Conservation (phyloP, 2,888 invertebrate genomes). For the Drosophila greeni region DNA sequence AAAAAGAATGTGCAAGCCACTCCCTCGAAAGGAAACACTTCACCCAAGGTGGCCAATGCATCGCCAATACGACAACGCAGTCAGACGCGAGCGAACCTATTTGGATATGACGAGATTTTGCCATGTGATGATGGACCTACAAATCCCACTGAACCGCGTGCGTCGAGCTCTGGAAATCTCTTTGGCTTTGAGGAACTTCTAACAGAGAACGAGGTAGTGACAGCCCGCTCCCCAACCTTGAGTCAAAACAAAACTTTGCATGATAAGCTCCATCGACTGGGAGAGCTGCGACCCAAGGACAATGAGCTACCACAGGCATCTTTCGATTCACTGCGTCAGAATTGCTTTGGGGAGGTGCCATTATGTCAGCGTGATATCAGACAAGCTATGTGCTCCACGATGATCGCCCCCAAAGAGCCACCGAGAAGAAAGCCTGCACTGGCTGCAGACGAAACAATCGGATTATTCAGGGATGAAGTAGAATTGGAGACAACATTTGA, state of each 20-base stretch:
- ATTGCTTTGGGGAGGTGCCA: slow-evolving; percentile 33
- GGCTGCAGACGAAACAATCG: slow-evolving; percentile 34
- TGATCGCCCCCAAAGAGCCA: slow-evolving; percentile 44
- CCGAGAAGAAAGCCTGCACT: slow-evolving; percentile 1
- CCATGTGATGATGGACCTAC: background rate
- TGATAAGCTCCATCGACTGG: slow-evolving; percentile 63
- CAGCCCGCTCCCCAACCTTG: background rate
- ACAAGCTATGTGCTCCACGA: slow-evolving; percentile 75
- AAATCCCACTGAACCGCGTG: background rate
- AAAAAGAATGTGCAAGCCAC: slow-evolving; percentile 45
- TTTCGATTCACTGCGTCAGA: slow-evolving; percentile 23
- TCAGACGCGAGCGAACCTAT: slow-evolving; percentile 18
- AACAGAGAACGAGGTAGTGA: slow-evolving; percentile 33
- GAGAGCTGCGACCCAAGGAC: slow-evolving; percentile 56
- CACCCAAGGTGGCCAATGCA: background rate
- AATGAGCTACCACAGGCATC: slow-evolving; percentile 45
- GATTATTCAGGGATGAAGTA: slow-evolving; percentile 67
- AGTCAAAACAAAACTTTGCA: slow-evolving; percentile 49
- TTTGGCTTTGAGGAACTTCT: slow-evolving; percentile 75
- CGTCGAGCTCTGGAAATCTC: slow-evolving; percentile 36
- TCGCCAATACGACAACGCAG: slow-evolving; percentile 6
- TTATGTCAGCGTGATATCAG: slow-evolving; percentile 64
- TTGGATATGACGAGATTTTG: slow-evolving; percentile 25
- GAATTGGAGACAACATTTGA: slow-evolving; percentile 73
- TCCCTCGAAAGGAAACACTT: slow-evolving; percentile 14